A percentile compares a stretch with the other conserved stretches of the same genome.
Conservation (phyloP, 2,113 vertebrate species). For the Apeltes quadracus region DNA sequence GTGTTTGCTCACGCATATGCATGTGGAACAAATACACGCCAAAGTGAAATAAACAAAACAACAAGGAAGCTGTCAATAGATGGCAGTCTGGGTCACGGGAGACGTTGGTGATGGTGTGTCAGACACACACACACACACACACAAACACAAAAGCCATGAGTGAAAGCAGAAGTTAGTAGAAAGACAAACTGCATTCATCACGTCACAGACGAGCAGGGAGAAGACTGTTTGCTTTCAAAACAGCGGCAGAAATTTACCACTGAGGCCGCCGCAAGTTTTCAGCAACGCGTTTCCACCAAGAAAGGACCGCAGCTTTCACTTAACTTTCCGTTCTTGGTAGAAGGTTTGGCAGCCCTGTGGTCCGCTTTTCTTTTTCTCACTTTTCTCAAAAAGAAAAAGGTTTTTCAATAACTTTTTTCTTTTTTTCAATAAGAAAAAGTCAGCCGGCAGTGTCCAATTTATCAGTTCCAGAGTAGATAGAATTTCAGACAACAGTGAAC, state of each 20-base stretch:
- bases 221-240: conserved; percentile 21
- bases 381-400: no score
- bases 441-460: no score
- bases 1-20: conserved; percentile 51
- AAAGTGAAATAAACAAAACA: conserved; percentile 65
- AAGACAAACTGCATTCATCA: conserved; percentile 39
- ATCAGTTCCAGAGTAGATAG: background rate
- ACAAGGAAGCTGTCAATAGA: conserved; percentile 59
- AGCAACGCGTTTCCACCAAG: conserved; percentile 16
- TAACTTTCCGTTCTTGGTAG: conserved; percentile 5
- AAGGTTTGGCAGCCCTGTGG: background rate
- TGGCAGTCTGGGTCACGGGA: conserved; percentile 57
- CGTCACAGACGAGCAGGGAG: conserved; percentile 20
- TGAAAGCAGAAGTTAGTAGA: conserved; percentile 35
- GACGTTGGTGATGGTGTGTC: conserved; percentile 24
- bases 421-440: no score
- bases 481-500: background rate
- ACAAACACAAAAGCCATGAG: conserved; percentile 19
- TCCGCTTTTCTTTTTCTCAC: no score
- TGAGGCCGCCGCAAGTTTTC: background rate
- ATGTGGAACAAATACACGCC: conserved; percentile 50
- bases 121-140: conserved; percentile 5
- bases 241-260: conserved; percentile 3
- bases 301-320: background rate
- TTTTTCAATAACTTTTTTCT: no score